A percentile compares a stretch with the other conserved stretches of the same genome.
Conservation (phyloP, 2,888 invertebrate genomes). For the Calliphora vomitoria region DNA sequence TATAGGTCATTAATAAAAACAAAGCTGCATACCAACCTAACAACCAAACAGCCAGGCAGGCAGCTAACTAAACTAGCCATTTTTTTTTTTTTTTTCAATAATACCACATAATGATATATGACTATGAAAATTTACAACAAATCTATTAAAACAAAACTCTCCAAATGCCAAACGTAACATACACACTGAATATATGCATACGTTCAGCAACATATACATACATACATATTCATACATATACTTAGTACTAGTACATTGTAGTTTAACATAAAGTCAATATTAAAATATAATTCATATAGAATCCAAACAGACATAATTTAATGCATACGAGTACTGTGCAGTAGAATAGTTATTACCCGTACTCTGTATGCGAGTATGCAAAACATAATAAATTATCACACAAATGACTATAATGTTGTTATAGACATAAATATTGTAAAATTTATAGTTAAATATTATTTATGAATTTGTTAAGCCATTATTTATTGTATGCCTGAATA, state of each 20-base stretch:
- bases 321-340: constrained; percentile 36
- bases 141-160: constrained; percentile 70
- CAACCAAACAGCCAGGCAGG: neutral
- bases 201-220: no score
- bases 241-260: constrained; percentile 6
- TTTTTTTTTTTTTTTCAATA: constrained; percentile 71
- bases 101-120: constrained; percentile 69
- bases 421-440: constrained; percentile 74
- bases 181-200: neutral
- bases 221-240: neutral
- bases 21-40: neutral
- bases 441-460: constrained; percentile 74
- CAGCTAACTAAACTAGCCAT: constrained; percentile 48
- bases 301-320: constrained; percentile 59
- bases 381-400: constrained; percentile 73
- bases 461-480: constrained; percentile 74
- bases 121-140: constrained; percentile 70
- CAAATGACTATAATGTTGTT: constrained; percentile 74
- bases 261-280: constrained; percentile 45
- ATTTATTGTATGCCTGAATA: constrained; percentile 62
- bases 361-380: constrained; percentile 45
- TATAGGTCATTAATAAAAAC: constrained; percentile 68
- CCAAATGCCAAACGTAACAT: neutral
- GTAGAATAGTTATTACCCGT: constrained; percentile 27
- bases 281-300: constrained; percentile 49